These are phyloP conservation scores for Orthosia incerta DNA, from an alignment of 2,888 invertebrate species.

Conservation along the genomic window DNA sequence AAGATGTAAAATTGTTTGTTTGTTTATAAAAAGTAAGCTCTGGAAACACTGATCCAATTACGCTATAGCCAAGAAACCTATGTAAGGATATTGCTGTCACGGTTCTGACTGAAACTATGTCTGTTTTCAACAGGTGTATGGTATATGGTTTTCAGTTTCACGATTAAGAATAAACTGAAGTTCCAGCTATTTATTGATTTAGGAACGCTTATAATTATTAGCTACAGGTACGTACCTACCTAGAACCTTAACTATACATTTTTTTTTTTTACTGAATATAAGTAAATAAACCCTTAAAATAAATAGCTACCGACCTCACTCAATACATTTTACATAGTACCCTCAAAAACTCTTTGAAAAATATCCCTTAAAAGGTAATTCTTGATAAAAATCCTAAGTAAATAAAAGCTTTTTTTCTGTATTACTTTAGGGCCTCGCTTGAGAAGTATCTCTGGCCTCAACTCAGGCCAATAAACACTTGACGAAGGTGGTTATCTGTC, in stretches of 20 bases:
- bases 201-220: background rate
- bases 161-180: no score
- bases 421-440: slow-evolving; percentile 30
- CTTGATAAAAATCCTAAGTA: slow-evolving; percentile 45
- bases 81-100: no score
- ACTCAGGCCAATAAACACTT: slow-evolving; percentile 75
- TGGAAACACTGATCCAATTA: no score
- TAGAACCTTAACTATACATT: no score
- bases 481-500: slow-evolving; percentile 73
- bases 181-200: background rate
- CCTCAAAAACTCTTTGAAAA: background rate
- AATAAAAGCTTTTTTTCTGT: slow-evolving; percentile 48
- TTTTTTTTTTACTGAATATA: slow-evolving; percentile 3
- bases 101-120: no score
- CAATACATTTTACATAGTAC: background rate
- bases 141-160: no score
- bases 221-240: no score
- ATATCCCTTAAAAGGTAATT: slow-evolving; percentile 10
- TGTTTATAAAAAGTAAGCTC: no score
- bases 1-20: no score
- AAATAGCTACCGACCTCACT: background rate
- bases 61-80: no score
- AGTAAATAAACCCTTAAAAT: slow-evolving; percentile 7
- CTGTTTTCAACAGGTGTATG: no score
- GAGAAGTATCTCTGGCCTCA: slow-evolving; percentile 49